Evolutionary conservation across 2,888 invertebrate genomes (phyloP), one percentile per base, ranked within the genome.

Genomic region (Gnatocerus cornutus): DNA sequence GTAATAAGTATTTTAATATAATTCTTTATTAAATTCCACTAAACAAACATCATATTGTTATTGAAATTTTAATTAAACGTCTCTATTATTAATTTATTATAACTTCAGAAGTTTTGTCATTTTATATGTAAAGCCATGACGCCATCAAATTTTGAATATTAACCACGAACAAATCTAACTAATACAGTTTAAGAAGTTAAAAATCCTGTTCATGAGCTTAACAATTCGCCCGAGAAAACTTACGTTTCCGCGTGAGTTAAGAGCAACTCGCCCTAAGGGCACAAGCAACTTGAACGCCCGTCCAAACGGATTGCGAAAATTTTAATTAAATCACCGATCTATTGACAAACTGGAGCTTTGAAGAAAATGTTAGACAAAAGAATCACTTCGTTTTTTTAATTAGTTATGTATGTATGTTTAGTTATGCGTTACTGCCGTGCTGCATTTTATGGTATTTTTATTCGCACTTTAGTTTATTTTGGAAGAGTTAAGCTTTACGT

Each of bases 281-380:
- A 45, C 29, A 13, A 16, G 13, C 29, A 12, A 29, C 41, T 46
- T 46, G 29, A 46, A 43, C 6, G 16, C 1, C 12, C 30, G 41
- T 56, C 33, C 13, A 46, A 29, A 30, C 16, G 8, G n/a, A 30
- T 46, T 12, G 45, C 46, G 46, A 30, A 46, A 37, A 59, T 59
- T 59, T 48, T 59, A 59, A 46, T 59, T 59, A 59, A 30, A 30
- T 59, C 30, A 45, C 30, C 45, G 30, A 46, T 46, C 46, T 46
- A 37, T 30, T 46, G 10, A 45, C 13, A 27, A 59, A n/a, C n/a
- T 16, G 55, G 13, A 55, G 10, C 4, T 21, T 21, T 21, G 21
- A n/a, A n/a, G n/a, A n/a, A n/a, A n/a, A n/a, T n/a, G n/a, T n/a
- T n/a, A n/a, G n/a, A n/a, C n/a, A n/a, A n/a, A n/a, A n/a, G n/a